phyloP scores from a whole-genome alignment of 2,113 vertebrate species.

The Thermophis baileyi region DNA sequence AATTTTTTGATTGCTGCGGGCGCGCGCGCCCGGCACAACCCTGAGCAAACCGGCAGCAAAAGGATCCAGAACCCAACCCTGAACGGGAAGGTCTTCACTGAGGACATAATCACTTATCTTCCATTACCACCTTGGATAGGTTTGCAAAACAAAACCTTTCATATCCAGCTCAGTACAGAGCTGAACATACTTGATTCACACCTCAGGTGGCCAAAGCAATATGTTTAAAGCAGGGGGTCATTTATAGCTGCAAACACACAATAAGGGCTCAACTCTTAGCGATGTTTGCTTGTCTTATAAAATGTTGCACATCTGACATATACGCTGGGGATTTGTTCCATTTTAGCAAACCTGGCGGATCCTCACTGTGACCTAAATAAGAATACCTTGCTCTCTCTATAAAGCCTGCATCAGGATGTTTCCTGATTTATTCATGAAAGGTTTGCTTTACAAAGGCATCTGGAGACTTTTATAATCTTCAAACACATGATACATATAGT shows the following conservation, averaged over 20 bases:
- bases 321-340: slow-evolving; percentile 72
- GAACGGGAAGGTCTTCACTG: not conserved
- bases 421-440: slow-evolving; percentile 84
- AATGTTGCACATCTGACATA: slow-evolving; percentile 67
- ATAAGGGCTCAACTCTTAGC: slow-evolving; percentile 39
- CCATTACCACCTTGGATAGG: not conserved
- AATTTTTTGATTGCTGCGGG: too few species aligned
- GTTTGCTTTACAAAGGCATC: slow-evolving; percentile 79
- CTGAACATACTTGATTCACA: slow-evolving; percentile 41
- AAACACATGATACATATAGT: slow-evolving; percentile 76
- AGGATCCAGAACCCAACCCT: too few species aligned
- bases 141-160: not conserved
- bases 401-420: slow-evolving; percentile 80
- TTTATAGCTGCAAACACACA: slow-evolving; percentile 52
- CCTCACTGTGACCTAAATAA: slow-evolving; percentile 80
- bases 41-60: too few species aligned
- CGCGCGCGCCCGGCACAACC: too few species aligned
- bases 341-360: slow-evolving; percentile 81
- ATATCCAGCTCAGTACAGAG: slow-evolving; percentile 32
- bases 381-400: slow-evolving; percentile 80
- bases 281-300: slow-evolving; percentile 68
- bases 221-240: slow-evolving; percentile 56
- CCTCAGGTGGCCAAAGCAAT: slow-evolving; percentile 46
- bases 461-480: slow-evolving; percentile 75
- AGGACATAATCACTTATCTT: not conserved